Evolutionary conservation across 2,797 vertebrate genomes (phyloP).

Genomic region (Bryconaethiops microstoma): DNA sequence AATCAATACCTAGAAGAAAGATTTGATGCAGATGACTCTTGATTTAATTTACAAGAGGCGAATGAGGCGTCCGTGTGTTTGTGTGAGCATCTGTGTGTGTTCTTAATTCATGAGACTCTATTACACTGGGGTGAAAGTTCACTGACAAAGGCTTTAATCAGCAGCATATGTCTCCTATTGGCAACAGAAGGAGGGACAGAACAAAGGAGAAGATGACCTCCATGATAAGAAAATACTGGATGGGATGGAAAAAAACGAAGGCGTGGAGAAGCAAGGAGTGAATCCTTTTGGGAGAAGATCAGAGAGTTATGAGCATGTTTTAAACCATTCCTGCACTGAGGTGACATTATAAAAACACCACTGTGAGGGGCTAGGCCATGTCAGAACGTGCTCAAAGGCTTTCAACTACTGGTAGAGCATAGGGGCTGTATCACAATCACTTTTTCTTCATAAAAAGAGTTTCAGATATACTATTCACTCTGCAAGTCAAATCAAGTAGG

Average conservation of each 20-base stretch:
- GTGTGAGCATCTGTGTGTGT: neutral
- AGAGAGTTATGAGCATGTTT: slow-evolving; percentile 25
- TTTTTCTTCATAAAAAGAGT: no score
- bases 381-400: slow-evolving; percentile 10
- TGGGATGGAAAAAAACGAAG: neutral
- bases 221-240: slow-evolving; percentile 16
- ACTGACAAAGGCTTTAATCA: slow-evolving; percentile 42
- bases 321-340: neutral
- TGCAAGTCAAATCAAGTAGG: no score
- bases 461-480: no score
- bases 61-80: neutral
- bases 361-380: neutral
- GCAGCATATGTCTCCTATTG: slow-evolving; percentile 41
- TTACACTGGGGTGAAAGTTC: slow-evolving; percentile 45
- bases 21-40: neutral
- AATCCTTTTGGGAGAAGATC: slow-evolving; percentile 31
- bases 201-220: neutral
- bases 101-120: slow-evolving; percentile 28
- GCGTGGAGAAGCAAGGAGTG: slow-evolving; percentile 5
- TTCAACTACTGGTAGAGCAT: neutral
- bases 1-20: neutral
- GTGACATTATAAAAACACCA: slow-evolving; percentile 14
- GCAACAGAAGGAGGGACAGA: slow-evolving; percentile 8
- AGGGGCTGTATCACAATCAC: no score
- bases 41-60: neutral